Evolutionary conservation across 2,888 invertebrate species (phyloP).

Genomic region (Mesorhabditis belari): DNA sequence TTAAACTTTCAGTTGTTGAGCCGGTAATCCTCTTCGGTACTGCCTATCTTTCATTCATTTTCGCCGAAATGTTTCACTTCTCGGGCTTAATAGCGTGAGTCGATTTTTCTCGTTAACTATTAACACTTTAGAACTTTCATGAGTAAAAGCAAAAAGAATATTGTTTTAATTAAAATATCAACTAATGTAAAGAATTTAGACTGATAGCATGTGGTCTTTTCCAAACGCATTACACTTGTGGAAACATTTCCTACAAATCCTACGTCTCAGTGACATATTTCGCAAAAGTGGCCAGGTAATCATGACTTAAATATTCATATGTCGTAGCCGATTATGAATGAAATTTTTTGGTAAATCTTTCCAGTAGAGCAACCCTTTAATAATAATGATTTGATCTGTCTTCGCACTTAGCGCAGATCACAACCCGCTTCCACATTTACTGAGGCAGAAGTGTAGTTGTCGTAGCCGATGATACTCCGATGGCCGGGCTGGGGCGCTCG

Average conservation of each 20-base stretch:
- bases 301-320: too few relatives aligned
- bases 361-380: too few relatives aligned
- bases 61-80: slow-evolving; percentile 61
- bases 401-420: too few relatives aligned
- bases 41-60: slow-evolving; percentile 60
- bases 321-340: too few relatives aligned
- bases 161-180: background rate
- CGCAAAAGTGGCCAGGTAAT: slow-evolving; percentile 57
- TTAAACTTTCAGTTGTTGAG: slow-evolving; percentile 58
- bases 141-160: background rate
- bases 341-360: too few relatives aligned
- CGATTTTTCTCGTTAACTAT: background rate
- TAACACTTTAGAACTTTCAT: background rate
- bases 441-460: too few relatives aligned
- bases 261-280: slow-evolving; percentile 60
- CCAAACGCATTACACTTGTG: slow-evolving; percentile 61
- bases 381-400: too few relatives aligned
- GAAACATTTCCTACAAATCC: slow-evolving; percentile 60
- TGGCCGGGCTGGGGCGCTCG: too few relatives aligned
- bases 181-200: slow-evolving; percentile 47
- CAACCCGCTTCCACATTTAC: too few relatives aligned
- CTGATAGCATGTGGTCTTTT: slow-evolving; percentile 60
- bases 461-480: too few relatives aligned
- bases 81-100: slow-evolving; percentile 60
- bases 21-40: slow-evolving; percentile 59